A percentile compares a stretch with the other conserved stretches of the same genome.
phyloP scores from a whole-genome alignment of 23 tunicate genomes.

The Clavelina lepadiformis region DNA sequence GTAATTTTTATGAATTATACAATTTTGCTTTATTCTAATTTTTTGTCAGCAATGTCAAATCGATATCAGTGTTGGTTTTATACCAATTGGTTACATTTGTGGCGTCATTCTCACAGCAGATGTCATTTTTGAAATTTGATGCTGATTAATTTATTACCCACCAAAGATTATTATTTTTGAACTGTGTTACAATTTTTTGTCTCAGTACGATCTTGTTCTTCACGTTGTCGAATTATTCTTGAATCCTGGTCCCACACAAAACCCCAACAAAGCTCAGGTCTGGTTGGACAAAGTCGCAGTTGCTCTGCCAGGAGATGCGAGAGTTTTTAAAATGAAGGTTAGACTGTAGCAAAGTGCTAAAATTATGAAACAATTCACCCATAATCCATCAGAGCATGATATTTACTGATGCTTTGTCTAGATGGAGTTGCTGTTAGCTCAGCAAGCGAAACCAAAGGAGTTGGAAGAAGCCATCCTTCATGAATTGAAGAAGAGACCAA shows the following conservation, averaged over 20 bases:
- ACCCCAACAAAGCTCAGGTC: slow-evolving; percentile 63
- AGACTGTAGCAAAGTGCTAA: neutral
- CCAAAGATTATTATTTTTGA: too few relatives aligned
- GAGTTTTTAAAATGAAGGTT: slow-evolving; percentile 77
- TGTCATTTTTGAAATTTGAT: too few relatives aligned
- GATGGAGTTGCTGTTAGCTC: slow-evolving; percentile 74
- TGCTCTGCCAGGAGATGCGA: slow-evolving; percentile 48
- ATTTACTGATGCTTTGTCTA: neutral
- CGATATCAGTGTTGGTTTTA: neutral
- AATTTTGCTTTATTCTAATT: too few relatives aligned
- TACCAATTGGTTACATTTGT: too few relatives aligned
- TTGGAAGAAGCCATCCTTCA: slow-evolving; percentile 59
- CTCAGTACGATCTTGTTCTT: slow-evolving; percentile 60
- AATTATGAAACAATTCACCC: neutral
- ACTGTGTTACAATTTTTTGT: slow-evolving; percentile 8
- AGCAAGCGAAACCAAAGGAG: slow-evolving; percentile 40
- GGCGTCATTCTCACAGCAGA: too few relatives aligned
- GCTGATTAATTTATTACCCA: too few relatives aligned
- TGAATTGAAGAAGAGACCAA: slow-evolving; percentile 54
- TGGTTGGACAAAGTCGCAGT: slow-evolving; percentile 85
- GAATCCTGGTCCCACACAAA: slow-evolving; percentile 77
- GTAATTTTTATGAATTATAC: slow-evolving; percentile 10
- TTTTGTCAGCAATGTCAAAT: neutral
- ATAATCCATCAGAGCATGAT: neutral
- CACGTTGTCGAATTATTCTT: slow-evolving; percentile 69